Evolutionary conservation across 2,888 invertebrate genomes (phyloP), one percentile per base, ranked within the genome.

Genomic region (Coelinius sp.): DNA sequence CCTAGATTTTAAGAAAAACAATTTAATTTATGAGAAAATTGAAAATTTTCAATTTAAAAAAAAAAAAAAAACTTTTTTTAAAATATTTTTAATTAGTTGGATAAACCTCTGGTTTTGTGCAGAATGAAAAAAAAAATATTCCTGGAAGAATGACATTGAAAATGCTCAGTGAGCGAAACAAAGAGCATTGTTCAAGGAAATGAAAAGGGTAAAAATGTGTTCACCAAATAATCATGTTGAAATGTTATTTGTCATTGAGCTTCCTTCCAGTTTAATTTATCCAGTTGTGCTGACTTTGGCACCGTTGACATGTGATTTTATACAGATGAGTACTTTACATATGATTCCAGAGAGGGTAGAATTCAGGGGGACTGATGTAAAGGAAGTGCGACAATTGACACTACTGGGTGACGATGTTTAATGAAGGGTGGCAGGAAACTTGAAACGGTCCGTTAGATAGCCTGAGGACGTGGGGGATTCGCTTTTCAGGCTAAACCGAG

Each of bases 161-260:
- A 38, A 53, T 52, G 52, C 70, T 44, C 31, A 41, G n/a, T 27
- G 59, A 59, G 59, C 64, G 41, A 69, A 72, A 76, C 73, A 76
- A 77, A 71, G 71, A 76, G 72, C 73, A 75, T 73, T 76, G 77
- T 76, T 76, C 65, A 68, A 68, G 53, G 70, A 71, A 74, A 66
- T 70, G 56, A 41, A 63, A 41, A 38, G 52, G 38, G 49, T n/a
- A n/a, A n/a, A n/a, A n/a, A n/a, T n/a, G 41, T 41, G 12, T 41
- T n/a, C 10, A 41, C n/a, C 41, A 41, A 41, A 41, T 41, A 12
- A 41, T 41, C n/a, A 0, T n/a, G n/a, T 12, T 41, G 41, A 41
- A 41, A 56, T 24, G n/a, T 56, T 49, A 14, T 49, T 49, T 49
- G 46, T 49, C 46, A 8, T 20, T 17, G 20, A 17, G 17, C 46